Conservation (phyloP, 1,140 invertebrate genomes). For the Leptinotarsa undecemlineata region DNA sequence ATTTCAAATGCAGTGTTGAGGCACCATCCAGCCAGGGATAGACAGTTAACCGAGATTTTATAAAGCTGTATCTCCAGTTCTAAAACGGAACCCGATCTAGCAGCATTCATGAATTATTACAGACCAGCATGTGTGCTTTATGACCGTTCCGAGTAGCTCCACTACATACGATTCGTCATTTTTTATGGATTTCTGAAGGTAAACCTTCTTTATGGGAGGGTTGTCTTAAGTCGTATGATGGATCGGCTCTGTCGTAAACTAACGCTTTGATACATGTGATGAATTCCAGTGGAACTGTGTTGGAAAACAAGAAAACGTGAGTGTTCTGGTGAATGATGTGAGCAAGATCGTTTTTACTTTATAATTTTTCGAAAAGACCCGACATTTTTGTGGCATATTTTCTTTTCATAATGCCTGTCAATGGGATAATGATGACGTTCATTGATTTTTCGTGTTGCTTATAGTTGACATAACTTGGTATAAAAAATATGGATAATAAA, state of each 20-base stretch:
- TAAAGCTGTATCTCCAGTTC: background rate
- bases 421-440: no score
- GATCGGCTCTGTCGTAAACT: background rate
- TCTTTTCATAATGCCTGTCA: no score
- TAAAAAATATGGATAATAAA: no score
- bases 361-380: no score
- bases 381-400: no score
- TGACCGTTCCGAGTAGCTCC: background rate
- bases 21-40: background rate
- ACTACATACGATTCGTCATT: slow-evolving; percentile 15
- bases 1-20: background rate
- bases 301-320: no score
- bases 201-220: background rate
- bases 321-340: no score
- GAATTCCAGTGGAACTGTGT: no score
- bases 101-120: slow-evolving; percentile 19
- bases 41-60: slow-evolving; percentile 5
- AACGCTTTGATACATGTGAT: no score
- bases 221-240: slow-evolving; percentile 20
- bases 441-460: no score
- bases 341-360: no score
- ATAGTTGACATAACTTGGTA: no score
- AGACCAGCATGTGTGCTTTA: slow-evolving; percentile 21
- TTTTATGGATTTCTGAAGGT: slow-evolving; percentile 13
- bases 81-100: slow-evolving; percentile 12